Evolutionary conservation across 2,113 vertebrate genomes (phyloP).

Genomic region (Phrynocephalus versicolor): DNA sequence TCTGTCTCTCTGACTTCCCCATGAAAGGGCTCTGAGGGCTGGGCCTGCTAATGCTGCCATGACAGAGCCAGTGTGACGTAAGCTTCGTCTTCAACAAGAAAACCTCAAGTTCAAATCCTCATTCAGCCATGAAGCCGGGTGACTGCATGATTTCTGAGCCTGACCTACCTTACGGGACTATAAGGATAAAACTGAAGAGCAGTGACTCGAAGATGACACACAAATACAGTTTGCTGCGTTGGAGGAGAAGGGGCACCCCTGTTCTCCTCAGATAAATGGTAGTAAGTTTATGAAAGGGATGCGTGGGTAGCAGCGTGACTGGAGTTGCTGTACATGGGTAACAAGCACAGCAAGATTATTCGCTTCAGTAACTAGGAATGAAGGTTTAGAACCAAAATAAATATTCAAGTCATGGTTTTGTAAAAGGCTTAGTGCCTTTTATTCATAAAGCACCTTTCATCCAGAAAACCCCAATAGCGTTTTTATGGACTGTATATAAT

Average conservation of each 20-base stretch:
- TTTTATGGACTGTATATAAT: background rate
- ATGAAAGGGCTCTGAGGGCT: background rate
- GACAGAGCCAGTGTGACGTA: background rate
- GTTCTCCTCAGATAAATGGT: rapidly evolving
- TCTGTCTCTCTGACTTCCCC: background rate
- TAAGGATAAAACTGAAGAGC: slow-evolving; percentile 31
- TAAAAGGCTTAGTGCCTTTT: slow-evolving; percentile 45
- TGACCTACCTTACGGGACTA: slow-evolving; percentile 23
- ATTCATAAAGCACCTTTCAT: slow-evolving; percentile 44
- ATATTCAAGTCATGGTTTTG: background rate
- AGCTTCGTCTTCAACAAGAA: background rate
- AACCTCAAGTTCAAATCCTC: background rate
- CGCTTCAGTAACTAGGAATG: slow-evolving; percentile 56
- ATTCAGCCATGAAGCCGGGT: slow-evolving; percentile 10
- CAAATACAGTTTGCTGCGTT: background rate
- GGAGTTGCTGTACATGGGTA: slow-evolving; percentile 1
- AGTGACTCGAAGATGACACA: slow-evolving; percentile 17
- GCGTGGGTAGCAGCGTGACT: background rate
- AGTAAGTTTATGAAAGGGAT: background rate
- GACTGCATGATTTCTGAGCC: background rate
- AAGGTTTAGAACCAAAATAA: slow-evolving; percentile 59
- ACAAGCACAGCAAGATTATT: slow-evolving; percentile 57
- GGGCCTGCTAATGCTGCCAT: background rate
- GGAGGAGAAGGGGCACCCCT: slow-evolving; percentile 18
- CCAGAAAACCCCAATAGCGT: slow-evolving; percentile 34